Conservation (phyloP, 2,888 invertebrate species). For the Aricia artaxerxes region DNA sequence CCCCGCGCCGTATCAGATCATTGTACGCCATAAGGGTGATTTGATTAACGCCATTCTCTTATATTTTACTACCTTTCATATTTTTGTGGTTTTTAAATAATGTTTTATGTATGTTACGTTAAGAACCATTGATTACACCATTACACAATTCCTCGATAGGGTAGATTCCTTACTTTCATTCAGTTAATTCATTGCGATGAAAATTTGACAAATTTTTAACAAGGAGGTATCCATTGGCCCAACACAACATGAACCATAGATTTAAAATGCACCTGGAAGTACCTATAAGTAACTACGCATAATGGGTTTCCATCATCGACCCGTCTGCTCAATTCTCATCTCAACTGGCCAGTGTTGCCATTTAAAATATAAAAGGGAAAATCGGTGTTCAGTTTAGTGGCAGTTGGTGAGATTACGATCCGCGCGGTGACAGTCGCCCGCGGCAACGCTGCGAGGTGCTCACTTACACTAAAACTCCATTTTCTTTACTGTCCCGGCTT, state of each 20-base stretch:
- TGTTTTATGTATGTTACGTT: background rate
- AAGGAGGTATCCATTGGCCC: no score
- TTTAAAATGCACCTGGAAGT: no score
- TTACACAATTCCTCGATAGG: no score
- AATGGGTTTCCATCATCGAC: no score
- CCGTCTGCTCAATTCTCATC: background rate
- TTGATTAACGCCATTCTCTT: slow-evolving; percentile 23
- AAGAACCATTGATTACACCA: no score
- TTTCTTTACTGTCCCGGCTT: slow-evolving; percentile 16
- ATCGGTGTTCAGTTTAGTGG: slow-evolving; percentile 54
- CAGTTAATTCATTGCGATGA: no score
- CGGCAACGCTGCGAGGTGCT: slow-evolving; percentile 22
- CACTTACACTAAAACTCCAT: slow-evolving; percentile 29
- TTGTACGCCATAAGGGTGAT: slow-evolving; percentile 9
- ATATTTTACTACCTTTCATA: slow-evolving; percentile 22
- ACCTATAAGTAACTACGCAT: no score
- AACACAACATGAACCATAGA: no score
- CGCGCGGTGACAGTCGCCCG: slow-evolving; percentile 31
- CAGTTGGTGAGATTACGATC: slow-evolving; percentile 63
- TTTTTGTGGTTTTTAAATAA: background rate
- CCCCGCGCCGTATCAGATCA: slow-evolving; percentile 20
- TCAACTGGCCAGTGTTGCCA: slow-evolving; percentile 7
- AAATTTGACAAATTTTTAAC: no score
- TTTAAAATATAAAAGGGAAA: slow-evolving; percentile 31
- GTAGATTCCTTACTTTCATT: no score